Base-by-base conservation (phyloP, 2,888 invertebrate species). In the Drosophila pseudotakahashii region DNA sequence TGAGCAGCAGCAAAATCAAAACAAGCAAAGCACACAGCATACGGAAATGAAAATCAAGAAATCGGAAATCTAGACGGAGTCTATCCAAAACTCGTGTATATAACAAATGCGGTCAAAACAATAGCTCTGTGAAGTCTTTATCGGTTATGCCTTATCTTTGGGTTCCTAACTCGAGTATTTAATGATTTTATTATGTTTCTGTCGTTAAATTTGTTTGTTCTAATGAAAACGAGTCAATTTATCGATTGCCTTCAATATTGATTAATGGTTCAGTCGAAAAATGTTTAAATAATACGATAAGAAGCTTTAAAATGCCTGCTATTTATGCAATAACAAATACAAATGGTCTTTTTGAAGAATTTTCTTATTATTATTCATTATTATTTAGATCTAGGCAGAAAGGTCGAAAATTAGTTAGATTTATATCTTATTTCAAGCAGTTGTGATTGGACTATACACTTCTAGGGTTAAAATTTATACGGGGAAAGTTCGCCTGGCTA, bases 1-100 rank as follows among this genome's bases (percentile, higher is more conserved):
- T 53, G 83, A 86, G 78, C 61, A 73, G 77, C 53, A 59, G 63
- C 59, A 19, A 71, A 83, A 86, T 81, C 73, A 83, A 76, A 86
- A 76, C 72, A 83, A 82, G 61, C 47, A 54, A 45, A 30, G 11
- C 23, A 48, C 26, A 66, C 48, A 60, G 50, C 32, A 63, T 23
- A 48, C 47, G 62, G 53, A 66, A 81, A 68, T 51, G 45, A 64
- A 62, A 69, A 64, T 41, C 14, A 59, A 50, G 77, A 55, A 19
- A 5, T 41, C 34, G 37, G 16, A 48, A 19, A 62, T 11, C 26
- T 16, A 51, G 10, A n/a, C 30, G 13, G 23, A 34, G 13, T 2
- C 9, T 19, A 14, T 52, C 47, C 47, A 13, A 19, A 51, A 34
- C 11, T 11, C 6, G 6, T 42, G 13, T 9, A 13, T 5, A 9